Conservation (phyloP, 2,888 invertebrate species). For the Aquatica leii region DNA sequence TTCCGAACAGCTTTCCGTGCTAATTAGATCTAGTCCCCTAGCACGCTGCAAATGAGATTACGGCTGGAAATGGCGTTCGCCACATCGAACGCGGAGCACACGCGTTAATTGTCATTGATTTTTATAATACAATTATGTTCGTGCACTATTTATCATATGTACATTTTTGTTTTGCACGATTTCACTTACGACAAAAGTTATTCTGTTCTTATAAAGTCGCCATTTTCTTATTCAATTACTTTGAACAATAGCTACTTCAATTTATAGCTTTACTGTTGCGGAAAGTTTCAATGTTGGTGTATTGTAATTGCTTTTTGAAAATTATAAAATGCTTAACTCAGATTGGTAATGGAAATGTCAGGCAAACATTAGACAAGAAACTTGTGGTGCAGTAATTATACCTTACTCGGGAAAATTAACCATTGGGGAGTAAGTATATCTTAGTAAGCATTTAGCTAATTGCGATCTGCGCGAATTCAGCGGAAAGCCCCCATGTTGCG, state of each 20-base stretch:
- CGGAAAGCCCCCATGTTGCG: constrained; percentile 29
- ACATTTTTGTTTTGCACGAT: constrained; percentile 32
- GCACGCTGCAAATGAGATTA: constrained; percentile 62
- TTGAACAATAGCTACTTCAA: constrained; percentile 26
- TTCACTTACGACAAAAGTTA: constrained; percentile 23
- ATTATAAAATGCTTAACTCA: not conserved
- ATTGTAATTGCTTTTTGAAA: too few relatives aligned
- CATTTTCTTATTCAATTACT: constrained; percentile 30
- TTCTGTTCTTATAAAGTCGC: constrained; percentile 25
- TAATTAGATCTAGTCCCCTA: constrained; percentile 62
- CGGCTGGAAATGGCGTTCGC: constrained; percentile 61
- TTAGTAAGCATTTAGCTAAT: constrained; percentile 52
- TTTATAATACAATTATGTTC: constrained; percentile 61
- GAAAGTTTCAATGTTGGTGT: not conserved
- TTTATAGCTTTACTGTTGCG: constrained; percentile 20
- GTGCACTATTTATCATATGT: constrained; percentile 59
- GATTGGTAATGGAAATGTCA: constrained; percentile 17
- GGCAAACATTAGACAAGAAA: constrained; percentile 30
- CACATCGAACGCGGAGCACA: constrained; percentile 57
- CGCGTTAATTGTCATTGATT: constrained; percentile 64
- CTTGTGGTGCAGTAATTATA: constrained; percentile 35
- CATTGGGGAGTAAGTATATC: constrained; percentile 50
- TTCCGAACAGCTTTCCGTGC: constrained; percentile 64
- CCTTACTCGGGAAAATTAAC: constrained; percentile 44
- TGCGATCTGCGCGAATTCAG: constrained; percentile 41